Evolutionary conservation across 2,797 vertebrate species (phyloP), one percentile per base, ranked within the genome.

Genomic region (Acridotheres tristis): DNA sequence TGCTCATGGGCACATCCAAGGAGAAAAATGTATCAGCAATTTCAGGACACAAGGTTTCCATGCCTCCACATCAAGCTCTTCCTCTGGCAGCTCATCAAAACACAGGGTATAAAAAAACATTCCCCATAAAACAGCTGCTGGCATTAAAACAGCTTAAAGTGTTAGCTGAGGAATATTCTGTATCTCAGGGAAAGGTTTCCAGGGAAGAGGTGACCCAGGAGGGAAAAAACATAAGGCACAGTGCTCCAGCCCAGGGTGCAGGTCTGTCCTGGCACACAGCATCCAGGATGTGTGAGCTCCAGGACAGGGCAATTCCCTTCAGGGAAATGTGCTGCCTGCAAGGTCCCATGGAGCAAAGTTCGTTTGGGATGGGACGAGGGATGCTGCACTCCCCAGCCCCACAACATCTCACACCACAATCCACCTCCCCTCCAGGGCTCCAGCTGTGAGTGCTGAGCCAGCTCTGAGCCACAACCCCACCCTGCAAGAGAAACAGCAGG

Each of bases 141-240:
- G 58, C 54, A 78, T 54, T 68, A 66, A 18, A 95, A 53, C 58
- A 81, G 73, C 69, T 79, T 67, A 7, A 85, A 83, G 61, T 9
- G 65, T 42, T 27, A 71, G 84, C 55, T 25, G 48, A 38, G 54
- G 73, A 91, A 88, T 65, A 68, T 30, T 85, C 75, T 80, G 50
- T 19, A 27, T 34, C 32, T 69, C 90, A 38, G 58, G n/a, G 69
- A 61, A 92, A 94, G 53, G 61, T 63, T 95, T 91, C 61, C 75
- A 83, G 85, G 65, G 34, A 95, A 91, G 45, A 88, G 68, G 36
- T 73, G 61, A 85, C 3, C 40, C 38, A 74, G 45, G 65, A 93
- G 51, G 36, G 23, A 16, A 79, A 57, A 75, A 65, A 4, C 9
- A 19, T 4, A 34, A 77, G 45, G 23, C 32, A 29, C 18, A 29